A percentile compares a stretch with the other conserved stretches of the same genome.
Conservation (phyloP, 2,113 vertebrate species). For the Ailuropoda melanoleuca region DNA sequence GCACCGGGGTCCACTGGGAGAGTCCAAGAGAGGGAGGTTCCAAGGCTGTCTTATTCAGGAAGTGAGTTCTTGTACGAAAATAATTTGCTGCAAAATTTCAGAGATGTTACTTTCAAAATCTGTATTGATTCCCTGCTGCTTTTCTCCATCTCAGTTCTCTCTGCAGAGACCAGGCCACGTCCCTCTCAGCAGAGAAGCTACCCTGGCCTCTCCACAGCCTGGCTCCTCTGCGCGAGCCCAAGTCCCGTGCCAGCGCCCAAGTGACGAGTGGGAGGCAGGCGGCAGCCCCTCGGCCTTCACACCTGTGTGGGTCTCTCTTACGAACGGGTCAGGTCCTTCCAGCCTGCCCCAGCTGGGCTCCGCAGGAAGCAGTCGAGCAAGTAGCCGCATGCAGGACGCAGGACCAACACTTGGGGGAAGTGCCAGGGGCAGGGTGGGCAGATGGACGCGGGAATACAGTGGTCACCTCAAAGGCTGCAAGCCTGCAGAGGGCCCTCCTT, state of each 20-base stretch:
- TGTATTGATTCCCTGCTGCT: too few relatives aligned
- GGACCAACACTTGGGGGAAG: accelerated
- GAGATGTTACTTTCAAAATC: not conserved
- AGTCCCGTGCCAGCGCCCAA: accelerated
- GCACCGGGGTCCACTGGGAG: too few relatives aligned
- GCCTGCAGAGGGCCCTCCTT: not conserved
- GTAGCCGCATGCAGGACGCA: accelerated
- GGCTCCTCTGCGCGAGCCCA: not conserved
- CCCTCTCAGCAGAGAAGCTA: not conserved
- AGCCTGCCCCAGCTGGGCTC: not conserved
- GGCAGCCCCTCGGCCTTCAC: not conserved
- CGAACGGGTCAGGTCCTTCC: not conserved
- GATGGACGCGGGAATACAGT: not conserved
- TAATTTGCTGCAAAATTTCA: not conserved
- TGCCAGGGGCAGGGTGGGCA: not conserved
- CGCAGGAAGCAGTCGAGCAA: not conserved
- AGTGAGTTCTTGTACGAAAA: too few relatives aligned
- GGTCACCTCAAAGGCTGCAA: not conserved
- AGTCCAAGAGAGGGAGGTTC: not conserved
- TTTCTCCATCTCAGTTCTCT: not conserved
- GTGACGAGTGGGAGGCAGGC: not conserved
- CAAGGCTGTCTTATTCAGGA: not conserved
- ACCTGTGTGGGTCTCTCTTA: not conserved
- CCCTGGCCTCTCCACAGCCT: too few relatives aligned
- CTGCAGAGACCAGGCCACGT: too few relatives aligned